These are phyloP conservation scores for Diprion similis DNA, from an alignment of 1,140 invertebrate species.

Conservation along the genomic window DNA sequence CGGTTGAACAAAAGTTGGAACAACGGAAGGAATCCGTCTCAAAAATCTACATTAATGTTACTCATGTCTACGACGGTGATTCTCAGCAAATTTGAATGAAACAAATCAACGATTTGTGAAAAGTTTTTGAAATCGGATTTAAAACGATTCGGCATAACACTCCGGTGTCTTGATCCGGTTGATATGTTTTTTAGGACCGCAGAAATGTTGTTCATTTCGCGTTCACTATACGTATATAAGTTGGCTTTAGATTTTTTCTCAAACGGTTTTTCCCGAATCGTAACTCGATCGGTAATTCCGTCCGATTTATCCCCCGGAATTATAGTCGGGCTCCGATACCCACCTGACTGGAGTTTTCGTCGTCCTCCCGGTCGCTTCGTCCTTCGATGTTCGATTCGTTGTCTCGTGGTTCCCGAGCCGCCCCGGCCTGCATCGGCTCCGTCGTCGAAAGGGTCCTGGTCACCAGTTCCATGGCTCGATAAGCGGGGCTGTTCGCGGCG, in stretches of 20 bases:
- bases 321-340: background rate
- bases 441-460: constrained; percentile 29
- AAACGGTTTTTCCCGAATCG: constrained; percentile 31
- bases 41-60: too few relatives aligned
- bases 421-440: background rate
- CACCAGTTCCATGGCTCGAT: constrained; percentile 46
- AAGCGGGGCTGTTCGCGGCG: constrained; percentile 38
- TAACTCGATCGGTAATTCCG: constrained; percentile 20
- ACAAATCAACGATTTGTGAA: too few relatives aligned
- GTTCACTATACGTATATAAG: too few relatives aligned
- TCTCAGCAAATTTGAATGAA: too few relatives aligned
- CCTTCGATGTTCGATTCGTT: constrained; percentile 21
- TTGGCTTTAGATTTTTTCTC: constrained; percentile 48
- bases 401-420: background rate
- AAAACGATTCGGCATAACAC: too few relatives aligned
- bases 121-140: too few relatives aligned
- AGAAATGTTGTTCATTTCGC: constrained; percentile 6
- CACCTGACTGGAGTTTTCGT: constrained; percentile 14
- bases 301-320: background rate
- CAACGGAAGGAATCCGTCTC: too few relatives aligned
- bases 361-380: constrained; percentile 11
- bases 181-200: too few relatives aligned
- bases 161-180: too few relatives aligned
- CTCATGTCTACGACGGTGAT: too few relatives aligned
- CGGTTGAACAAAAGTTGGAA: too few relatives aligned